phyloP scores from a whole-genome alignment of 2,888 invertebrate species.

The Ommatoiulus sabulosus region DNA sequence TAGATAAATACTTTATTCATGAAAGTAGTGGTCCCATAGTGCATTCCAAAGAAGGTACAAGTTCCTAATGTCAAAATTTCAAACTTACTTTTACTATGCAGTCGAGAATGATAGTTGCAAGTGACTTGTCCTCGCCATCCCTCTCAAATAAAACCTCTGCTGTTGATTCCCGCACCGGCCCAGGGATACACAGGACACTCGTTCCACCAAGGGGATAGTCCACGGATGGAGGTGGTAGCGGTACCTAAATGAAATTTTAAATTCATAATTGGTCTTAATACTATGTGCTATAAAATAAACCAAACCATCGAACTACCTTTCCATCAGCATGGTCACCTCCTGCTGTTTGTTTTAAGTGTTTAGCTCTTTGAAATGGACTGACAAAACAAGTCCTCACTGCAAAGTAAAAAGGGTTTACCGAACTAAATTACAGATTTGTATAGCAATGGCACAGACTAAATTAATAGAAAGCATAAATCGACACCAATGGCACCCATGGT shows the following conservation, averaged over 20 bases:
- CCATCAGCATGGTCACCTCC: constrained; percentile 63
- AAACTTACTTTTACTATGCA: constrained; percentile 76
- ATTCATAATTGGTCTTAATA: no score
- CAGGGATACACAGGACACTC: constrained; percentile 75
- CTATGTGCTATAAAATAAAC: neutral
- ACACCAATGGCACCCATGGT: no score
- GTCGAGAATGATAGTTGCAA: constrained; percentile 87
- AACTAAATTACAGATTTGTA: constrained; percentile 52
- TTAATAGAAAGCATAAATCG: no score
- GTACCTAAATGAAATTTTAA: no score
- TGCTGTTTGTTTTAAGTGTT: constrained; percentile 68
- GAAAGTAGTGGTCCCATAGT: no score
- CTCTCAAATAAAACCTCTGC: constrained; percentile 88
- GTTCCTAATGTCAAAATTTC: no score
- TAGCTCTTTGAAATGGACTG: constrained; percentile 71
- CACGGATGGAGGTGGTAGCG: constrained; percentile 69
- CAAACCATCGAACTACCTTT: neutral
- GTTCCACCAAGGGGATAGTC: constrained; percentile 75
- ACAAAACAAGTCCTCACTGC: constrained; percentile 87
- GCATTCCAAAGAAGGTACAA: no score
- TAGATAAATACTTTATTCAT: no score
- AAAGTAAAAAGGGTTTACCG: constrained; percentile 60
- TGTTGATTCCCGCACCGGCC: constrained; percentile 81
- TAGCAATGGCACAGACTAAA: no score
- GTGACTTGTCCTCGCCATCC: constrained; percentile 83